Evolutionary conservation across 2,888 invertebrate genomes (phyloP), one percentile per base, ranked within the genome.

Genomic region (Phengaris arion): DNA sequence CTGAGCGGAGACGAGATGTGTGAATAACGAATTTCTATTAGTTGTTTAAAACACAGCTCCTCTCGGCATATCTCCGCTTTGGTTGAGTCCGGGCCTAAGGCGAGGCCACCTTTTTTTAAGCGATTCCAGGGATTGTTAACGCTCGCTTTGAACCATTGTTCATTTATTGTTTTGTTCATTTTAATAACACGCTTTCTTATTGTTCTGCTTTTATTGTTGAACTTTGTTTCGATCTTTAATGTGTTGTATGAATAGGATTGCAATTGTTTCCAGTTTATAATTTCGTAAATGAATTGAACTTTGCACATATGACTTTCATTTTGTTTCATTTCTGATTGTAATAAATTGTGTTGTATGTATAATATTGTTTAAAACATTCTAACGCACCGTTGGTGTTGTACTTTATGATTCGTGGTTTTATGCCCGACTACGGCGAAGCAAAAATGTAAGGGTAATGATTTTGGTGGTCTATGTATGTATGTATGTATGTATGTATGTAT

Each of bases 91-190:
- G 22, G 22, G 22, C 22, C 22, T 22, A 22, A 91, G 85, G 87
- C 86, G 86, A 81, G 80, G 81, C 81, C 82, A 82, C 84, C 83
- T 80, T 81, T 81, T 81, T 82, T 82, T 87, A 86, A 89, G 83
- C 89, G 85, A 89, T 90, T 90, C 88, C 87, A 85, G 76, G 82
- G 88, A 92, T 90, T 85, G 83, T 86, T 85, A 87, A 86, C 81
- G 81, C 82, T 81, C 80, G 79, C 80, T 79, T 81, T 81, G 83
- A 82, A 82, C 80, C 80, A 82, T 83, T 84, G 81, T 84, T 80
- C 78, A 78, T 78, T 82, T 80, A 76, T 59, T 70, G 48, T 68
- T 54, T 52, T 72, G 51, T 51, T 54, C 52, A 13, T 72, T 72
- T 72, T 72, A 72, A 72, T 72, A 72, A 72, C 72, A 12, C 68